Base-by-base conservation (phyloP, 2,888 invertebrate species). In the Acrocera orbiculus region DNA sequence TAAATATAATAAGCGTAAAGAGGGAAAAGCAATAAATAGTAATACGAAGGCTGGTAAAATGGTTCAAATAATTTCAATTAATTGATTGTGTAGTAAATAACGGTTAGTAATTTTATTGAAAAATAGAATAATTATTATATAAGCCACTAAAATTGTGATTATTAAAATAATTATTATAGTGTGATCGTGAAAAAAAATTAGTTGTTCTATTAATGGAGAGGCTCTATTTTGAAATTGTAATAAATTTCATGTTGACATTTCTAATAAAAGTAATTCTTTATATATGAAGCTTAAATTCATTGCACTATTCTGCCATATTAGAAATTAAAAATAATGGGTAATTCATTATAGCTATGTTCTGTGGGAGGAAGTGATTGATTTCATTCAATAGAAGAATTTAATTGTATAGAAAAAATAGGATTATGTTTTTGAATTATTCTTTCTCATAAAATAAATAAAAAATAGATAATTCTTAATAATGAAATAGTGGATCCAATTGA, bases 401-500 rank as follows among this genome's bases (percentile, higher is more conserved):
- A 49, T 54, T 64, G 65, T 52, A 63, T 47, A 2, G 62, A 39
- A 43, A 61, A 65, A 53, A 69, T 50, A 42, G 60, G 52, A 54
- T 63, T 57, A 47, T 67, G 68, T 56, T 66, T 53, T 13, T 61
- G 56, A 40, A 64, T 52, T 55, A 73, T 54, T 32, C 66, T 65
- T 64, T 73, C 71, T 28, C 68, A 71, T 46, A 73, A 56, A 61
- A 69, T 69, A 56, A 65, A 64, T 51, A 73, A 58, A 47, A 76
- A 66, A 41, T 67, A 55, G 53, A 73, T 50, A 46, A 70, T 62
- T 40, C 66, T 63, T 48, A 70, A 46, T 42, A 72, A 47, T 2
- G 73, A 75, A 49, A 73, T 69, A 46, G 69, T 59, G 19, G 72
- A 72, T n/a, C 76, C 76, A 52, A 75, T 61, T 5, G 74, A 72